These are phyloP conservation scores for Nematostella vectensis DNA, from an alignment of 92 coral and sea anemone species.

Conservation along the genomic window DNA sequence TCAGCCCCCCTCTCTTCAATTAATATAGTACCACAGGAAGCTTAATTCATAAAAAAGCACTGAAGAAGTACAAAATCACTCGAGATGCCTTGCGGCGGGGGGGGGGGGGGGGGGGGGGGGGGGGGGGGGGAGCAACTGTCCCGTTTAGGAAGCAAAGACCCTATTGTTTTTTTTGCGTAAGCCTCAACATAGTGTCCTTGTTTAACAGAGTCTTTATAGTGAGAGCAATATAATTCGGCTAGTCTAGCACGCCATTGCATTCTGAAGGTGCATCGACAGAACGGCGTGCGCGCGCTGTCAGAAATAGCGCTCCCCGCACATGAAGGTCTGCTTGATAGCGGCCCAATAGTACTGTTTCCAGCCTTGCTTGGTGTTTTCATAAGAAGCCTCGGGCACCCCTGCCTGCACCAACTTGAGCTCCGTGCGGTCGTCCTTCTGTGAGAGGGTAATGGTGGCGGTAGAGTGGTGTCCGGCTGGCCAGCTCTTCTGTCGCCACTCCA, in stretches of 20 bases:
- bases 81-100: no score
- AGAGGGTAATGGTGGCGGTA: constrained; percentile 58
- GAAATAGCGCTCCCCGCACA: constrained; percentile 84
- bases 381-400: constrained; percentile 83
- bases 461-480: constrained; percentile 98
- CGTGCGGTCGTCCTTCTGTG: constrained; percentile 80
- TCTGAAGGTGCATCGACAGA: constrained; percentile 21
- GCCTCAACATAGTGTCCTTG: no score
- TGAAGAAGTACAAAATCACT: no score
- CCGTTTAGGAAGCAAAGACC: no score
- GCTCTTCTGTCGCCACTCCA: constrained; percentile 88
- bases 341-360: constrained; percentile 97
- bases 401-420: constrained; percentile 71
- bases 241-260: constrained; percentile 28
- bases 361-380: constrained; percentile 76
- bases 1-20: no score
- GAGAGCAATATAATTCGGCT: no score
- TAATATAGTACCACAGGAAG: no score
- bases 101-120: no score
- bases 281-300: constrained; percentile 46
- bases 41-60: no score
- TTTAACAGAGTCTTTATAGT: no score
- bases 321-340: constrained; percentile 79
- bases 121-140: no score
- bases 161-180: no score